Base-by-base conservation (phyloP, 1,140 invertebrate species). In the Bombyx mandarina region DNA sequence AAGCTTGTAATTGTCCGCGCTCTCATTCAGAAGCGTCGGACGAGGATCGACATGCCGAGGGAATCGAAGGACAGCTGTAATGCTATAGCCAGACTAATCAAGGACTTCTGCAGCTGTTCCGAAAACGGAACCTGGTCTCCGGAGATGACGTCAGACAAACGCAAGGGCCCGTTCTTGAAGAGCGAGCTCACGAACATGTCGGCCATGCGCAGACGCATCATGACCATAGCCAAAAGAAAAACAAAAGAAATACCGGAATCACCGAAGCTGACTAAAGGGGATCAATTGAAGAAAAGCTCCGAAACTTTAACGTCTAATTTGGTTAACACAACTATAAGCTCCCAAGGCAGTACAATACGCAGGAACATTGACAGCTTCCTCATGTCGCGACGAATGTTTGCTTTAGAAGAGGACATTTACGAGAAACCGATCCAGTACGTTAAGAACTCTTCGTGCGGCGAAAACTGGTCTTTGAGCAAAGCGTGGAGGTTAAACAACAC, bases 121-220 rank as follows among this genome's bases (percentile, higher is more conserved):
- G 86, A 88, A 60, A 82, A 86, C 71, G 86, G 79, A 35, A 79
- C 82, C 42, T 88, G 88, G 88, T 88, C 86, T 0, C 88, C 86
- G 2, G 81, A 85, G n/a, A 87, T 87, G 84, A 83, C 84, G 8
- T 63, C 79, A 10, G 75, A 82, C 10, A 78, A 63, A 46, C 51
- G 78, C 18, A 80, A 78, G 46, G 77, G 79, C 0, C 79, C 81
- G 2, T 74, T 87, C 56, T 62, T 87, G 12, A 83, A 82, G 67
- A 83, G 79, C 60, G 84, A 87, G 65, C 69, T 87, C 1, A 84
- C 84, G 0, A 86, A 87, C 57, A 86, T 86, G 82, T 80, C 79
- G 1, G 80, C 81, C 2, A 82, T 86, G 76, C 67, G 80, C 3
- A 63, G 79, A 51, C 66, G 84, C 26, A 79, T 86, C 46, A 77